Conservation (phyloP, 2,888 invertebrate species). For the Campoplex nolae region DNA sequence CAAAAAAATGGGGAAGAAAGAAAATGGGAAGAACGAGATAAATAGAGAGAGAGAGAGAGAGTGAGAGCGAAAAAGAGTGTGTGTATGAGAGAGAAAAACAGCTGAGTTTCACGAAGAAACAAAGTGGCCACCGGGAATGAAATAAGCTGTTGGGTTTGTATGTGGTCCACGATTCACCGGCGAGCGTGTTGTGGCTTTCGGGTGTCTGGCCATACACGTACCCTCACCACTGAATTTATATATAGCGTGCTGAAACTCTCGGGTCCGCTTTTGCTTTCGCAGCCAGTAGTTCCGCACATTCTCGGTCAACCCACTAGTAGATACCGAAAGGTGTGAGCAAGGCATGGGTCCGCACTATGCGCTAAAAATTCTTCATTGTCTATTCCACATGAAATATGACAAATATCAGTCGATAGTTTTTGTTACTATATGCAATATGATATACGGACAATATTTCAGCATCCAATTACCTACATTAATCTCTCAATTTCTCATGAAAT, state of each 20-base stretch:
- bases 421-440: not conserved
- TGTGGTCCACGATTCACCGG: slow-evolving; percentile 37
- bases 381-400: not conserved
- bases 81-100: slow-evolving; percentile 37
- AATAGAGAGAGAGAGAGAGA: not conserved
- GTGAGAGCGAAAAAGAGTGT: slow-evolving; percentile 25
- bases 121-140: slow-evolving; percentile 64
- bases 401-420: not conserved
- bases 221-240: slow-evolving; percentile 31
- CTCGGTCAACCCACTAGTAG: slow-evolving; percentile 18
- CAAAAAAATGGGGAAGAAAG: slow-evolving; percentile 29
- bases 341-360: slow-evolving; percentile 32
- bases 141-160: slow-evolving; percentile 57
- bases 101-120: slow-evolving; percentile 50
- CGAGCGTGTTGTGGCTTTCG: slow-evolving; percentile 41
- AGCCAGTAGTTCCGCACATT: slow-evolving; percentile 50
- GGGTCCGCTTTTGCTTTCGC: slow-evolving; percentile 23
- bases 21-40: slow-evolving; percentile 28
- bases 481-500: not conserved
- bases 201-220: slow-evolving; percentile 50
- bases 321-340: slow-evolving; percentile 7
- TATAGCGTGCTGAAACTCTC: not conserved
- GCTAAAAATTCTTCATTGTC: not conserved
- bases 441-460: not conserved
- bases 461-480: not conserved